Conservation (phyloP, 2,888 invertebrate species). For the Microctonus aethiopoides region DNA sequence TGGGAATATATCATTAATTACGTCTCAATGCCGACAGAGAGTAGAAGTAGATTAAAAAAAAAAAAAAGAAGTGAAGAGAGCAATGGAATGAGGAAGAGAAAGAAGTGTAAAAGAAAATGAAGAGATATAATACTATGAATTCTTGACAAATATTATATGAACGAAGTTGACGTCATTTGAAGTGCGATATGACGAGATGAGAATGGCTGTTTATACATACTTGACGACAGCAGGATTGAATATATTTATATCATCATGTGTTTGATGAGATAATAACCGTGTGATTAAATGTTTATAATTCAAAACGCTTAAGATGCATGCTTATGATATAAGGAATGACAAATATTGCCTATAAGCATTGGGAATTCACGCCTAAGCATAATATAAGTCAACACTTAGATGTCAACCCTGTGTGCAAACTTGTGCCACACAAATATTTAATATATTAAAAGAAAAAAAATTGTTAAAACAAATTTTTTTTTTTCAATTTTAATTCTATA, state of each 20-base stretch:
- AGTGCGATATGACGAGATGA: not conserved
- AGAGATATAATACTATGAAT: not conserved
- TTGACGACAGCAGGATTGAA: not conserved
- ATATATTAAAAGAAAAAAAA: no score
- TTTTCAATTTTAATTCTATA: no score
- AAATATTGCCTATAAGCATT: slow-evolving; percentile 63
- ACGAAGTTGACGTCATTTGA: not conserved
- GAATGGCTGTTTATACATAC: no score
- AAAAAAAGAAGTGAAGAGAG: not conserved
- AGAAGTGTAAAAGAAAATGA: not conserved
- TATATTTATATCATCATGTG: slow-evolving; percentile 33
- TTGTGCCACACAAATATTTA: no score
- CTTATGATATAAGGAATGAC: slow-evolving; percentile 60
- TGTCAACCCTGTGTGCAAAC: no score
- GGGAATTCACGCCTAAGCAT: slow-evolving; percentile 44
- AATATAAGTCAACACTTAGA: slow-evolving; percentile 23
- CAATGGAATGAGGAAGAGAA: not conserved
- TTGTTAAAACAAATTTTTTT: no score
- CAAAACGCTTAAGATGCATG: slow-evolving; percentile 56
- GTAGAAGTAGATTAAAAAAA: not conserved
- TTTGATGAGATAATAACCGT: slow-evolving; percentile 63
- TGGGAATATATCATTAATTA: slow-evolving; percentile 6
- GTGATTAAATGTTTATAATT: slow-evolving; percentile 62
- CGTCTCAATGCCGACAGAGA: slow-evolving; percentile 6
- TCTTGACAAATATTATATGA: not conserved